Conservation (phyloP, 2,113 vertebrate genomes). For the Colossoma macropomum region DNA sequence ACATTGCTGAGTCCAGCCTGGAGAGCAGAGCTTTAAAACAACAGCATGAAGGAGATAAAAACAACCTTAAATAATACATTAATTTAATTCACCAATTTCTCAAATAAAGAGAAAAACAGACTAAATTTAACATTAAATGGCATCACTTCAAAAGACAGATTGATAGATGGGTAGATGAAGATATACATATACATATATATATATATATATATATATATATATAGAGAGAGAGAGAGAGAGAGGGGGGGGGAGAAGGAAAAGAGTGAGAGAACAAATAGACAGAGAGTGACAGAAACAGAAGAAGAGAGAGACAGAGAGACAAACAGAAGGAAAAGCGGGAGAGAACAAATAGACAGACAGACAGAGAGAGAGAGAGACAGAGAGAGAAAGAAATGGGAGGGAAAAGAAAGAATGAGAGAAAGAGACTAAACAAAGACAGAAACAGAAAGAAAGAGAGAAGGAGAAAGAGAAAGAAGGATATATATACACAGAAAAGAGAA, state of each 20-base stretch:
- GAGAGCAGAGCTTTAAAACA: slow-evolving; percentile 28
- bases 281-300: neutral
- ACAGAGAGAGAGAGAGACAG: too few species aligned
- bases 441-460: too few species aligned
- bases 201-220: too few species aligned
- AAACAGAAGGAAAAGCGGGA: neutral
- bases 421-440: too few species aligned
- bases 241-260: neutral
- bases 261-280: neutral
- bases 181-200: too few species aligned
- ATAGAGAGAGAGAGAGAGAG: neutral
- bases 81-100: neutral
- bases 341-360: too few species aligned
- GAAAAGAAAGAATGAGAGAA: too few species aligned
- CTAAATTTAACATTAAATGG: too few species aligned
- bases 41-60: slow-evolving; percentile 38
- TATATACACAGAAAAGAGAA: too few species aligned
- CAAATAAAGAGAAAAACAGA: neutral
- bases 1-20: neutral
- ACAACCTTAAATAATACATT: neutral
- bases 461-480: neutral
- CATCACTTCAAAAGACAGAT: neutral
- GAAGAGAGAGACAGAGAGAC: neutral
- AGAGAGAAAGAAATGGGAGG: neutral
- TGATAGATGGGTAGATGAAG: too few species aligned